A percentile compares a stretch with the other conserved stretches of the same genome.
Conservation (phyloP, 2,888 invertebrate species). For the Ormyrus pomaceus region DNA sequence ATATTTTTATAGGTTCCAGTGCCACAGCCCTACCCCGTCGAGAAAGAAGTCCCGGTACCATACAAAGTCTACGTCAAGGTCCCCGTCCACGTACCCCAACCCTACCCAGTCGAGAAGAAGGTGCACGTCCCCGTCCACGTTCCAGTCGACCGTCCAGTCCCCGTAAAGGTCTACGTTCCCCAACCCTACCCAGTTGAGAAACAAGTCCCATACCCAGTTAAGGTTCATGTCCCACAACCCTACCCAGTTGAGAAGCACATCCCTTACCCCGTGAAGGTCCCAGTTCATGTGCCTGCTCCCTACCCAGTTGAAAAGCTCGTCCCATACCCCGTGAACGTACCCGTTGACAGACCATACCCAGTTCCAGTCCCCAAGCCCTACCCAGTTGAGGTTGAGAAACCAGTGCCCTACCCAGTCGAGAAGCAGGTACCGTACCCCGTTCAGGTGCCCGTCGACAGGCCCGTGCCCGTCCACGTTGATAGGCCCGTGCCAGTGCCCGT, state of each 20-base stretch:
- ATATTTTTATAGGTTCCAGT: slow-evolving; percentile 75
- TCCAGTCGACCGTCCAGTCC: slow-evolving; percentile 86
- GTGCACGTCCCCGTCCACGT: slow-evolving; percentile 84
- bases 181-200: slow-evolving; percentile 90
- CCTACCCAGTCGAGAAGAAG: slow-evolving; percentile 88
- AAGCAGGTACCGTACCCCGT: slow-evolving; percentile 81
- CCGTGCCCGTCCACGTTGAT: slow-evolving; percentile 78
- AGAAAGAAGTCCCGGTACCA: slow-evolving; percentile 82
- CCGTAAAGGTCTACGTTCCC: slow-evolving; percentile 87
- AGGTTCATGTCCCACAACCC: slow-evolving; percentile 82
- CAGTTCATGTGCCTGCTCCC: slow-evolving; percentile 80
- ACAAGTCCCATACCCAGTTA: slow-evolving; percentile 85
- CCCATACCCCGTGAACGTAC: slow-evolving; percentile 83
- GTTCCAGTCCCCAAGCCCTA: slow-evolving; percentile 72
- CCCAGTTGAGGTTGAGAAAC: slow-evolving; percentile 78
- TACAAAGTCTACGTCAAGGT: slow-evolving; percentile 89
- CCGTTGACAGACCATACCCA: slow-evolving; percentile 81
- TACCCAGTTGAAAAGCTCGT: slow-evolving; percentile 82
- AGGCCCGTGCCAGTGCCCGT: slow-evolving; percentile 78
- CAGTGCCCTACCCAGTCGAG: slow-evolving; percentile 80
- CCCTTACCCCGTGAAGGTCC: slow-evolving; percentile 85
- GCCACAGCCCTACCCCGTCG: slow-evolving; percentile 84
- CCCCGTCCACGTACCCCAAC: slow-evolving; percentile 85
- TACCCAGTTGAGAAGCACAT: slow-evolving; percentile 88
- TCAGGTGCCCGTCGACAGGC: slow-evolving; percentile 81